Percentiles rank a stretch among this genome's conserved stretches.
Conservation (phyloP, 2,888 invertebrate species). For the Heliconius ismenius region DNA sequence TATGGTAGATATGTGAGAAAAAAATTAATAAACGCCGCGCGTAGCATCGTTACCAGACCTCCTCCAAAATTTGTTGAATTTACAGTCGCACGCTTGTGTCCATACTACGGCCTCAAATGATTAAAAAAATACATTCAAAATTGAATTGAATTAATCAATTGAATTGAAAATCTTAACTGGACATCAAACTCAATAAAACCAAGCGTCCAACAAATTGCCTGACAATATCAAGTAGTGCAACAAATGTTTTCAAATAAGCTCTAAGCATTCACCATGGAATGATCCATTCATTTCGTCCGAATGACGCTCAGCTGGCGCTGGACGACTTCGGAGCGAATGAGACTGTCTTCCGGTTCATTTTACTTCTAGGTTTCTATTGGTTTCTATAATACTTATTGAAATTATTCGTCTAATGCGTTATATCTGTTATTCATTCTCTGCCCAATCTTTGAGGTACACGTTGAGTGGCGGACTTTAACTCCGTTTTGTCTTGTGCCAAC, state of each 20-base stretch:
- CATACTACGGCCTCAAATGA: too few species aligned
- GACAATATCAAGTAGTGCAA: background rate
- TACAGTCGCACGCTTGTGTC: too few species aligned
- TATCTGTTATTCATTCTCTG: background rate
- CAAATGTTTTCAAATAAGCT: background rate
- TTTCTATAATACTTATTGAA: background rate
- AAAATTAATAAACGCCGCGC: too few species aligned
- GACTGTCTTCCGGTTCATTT: slow-evolving; percentile 40
- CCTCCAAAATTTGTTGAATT: too few species aligned
- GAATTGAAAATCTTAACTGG: background rate
- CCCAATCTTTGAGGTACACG: background rate
- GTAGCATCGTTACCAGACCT: too few species aligned
- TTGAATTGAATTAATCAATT: too few species aligned
- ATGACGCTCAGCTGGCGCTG: slow-evolving; percentile 37
- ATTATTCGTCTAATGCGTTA: background rate
- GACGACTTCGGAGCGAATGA: slow-evolving; percentile 40
- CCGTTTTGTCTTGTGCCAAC: background rate
- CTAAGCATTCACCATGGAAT: slow-evolving; percentile 23
- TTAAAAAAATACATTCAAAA: too few species aligned
- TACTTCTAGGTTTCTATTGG: slow-evolving; percentile 3
- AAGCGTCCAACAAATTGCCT: background rate
- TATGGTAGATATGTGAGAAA: too few species aligned
- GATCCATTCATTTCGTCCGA: slow-evolving; percentile 31
- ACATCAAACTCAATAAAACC: background rate
- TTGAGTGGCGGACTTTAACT: background rate